A percentile compares a stretch with the other conserved stretches of the same genome.
Evolutionary conservation across 2,888 invertebrate genomes (phyloP).

Genomic region (Rhamphomyia laevipes): DNA sequence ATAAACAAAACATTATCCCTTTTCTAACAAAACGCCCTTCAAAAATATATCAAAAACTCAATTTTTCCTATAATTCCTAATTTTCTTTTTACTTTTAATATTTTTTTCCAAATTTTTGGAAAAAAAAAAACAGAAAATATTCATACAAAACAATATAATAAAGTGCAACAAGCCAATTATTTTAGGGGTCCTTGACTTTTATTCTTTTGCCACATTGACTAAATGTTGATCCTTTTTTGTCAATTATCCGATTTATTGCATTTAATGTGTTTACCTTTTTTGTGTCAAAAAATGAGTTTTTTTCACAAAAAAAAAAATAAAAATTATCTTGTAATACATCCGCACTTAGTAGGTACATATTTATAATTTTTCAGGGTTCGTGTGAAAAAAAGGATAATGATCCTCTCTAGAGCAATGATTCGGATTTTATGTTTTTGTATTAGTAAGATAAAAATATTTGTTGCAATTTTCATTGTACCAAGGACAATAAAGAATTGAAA

Average conservation of each 20-base stretch:
- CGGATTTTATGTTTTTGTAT: no score
- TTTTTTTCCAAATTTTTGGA: background rate
- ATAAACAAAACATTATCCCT: no score
- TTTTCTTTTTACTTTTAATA: background rate
- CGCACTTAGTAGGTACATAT: background rate
- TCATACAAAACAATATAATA: background rate
- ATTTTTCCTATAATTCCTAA: background rate
- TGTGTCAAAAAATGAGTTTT: background rate
- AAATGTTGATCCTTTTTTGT: background rate
- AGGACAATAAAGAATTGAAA: no score
- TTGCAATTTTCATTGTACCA: no score
- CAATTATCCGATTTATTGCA: background rate
- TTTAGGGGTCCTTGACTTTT: constrained; percentile 35
- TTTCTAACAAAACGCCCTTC: no score
- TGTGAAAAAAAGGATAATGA: no score
- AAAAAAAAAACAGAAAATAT: background rate
- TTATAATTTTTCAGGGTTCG: background rate
- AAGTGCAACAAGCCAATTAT: constrained; percentile 22
- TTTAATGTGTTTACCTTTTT: background rate
- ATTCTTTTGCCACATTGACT: background rate
- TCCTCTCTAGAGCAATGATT: no score
- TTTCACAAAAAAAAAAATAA: background rate
- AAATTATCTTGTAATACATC: background rate
- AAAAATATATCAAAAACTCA: background rate
- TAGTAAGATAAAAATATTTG: no score